These are phyloP conservation scores for Equus quagga DNA, from an alignment of 2,113 vertebrate genomes.

Conservation along the genomic window DNA sequence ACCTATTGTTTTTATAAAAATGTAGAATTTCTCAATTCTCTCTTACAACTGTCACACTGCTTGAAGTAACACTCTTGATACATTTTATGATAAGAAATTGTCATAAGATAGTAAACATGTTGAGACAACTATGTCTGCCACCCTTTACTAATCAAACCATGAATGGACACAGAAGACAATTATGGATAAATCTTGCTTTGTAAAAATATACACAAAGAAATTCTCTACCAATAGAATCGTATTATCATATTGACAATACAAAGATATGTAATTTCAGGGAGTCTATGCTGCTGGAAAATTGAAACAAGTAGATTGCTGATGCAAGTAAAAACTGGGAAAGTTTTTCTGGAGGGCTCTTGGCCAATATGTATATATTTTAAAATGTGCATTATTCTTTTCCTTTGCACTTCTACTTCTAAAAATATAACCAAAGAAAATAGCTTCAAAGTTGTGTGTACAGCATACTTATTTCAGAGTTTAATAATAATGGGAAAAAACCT, in stretches of 20 bases:
- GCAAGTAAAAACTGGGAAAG: neutral
- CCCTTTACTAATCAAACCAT: neutral
- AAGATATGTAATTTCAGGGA: neutral
- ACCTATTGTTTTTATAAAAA: slow-evolving; percentile 47
- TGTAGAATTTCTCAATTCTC: neutral
- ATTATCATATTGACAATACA: neutral
- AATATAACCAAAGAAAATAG: neutral
- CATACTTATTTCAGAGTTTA: neutral
- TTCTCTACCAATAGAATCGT: neutral
- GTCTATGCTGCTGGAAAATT: neutral
- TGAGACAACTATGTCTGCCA: neutral
- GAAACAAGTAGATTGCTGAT: neutral
- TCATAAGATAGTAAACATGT: neutral
- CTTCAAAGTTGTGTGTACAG: neutral
- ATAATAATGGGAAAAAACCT: neutral
- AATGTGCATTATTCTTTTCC: neutral
- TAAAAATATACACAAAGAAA: neutral
- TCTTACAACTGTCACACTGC: neutral
- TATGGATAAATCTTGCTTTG: neutral
- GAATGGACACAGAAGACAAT: neutral
- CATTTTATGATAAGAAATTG: neutral
- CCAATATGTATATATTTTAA: neutral
- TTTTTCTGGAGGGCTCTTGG: neutral
- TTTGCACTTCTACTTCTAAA: neutral
- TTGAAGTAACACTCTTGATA: neutral